phyloP scores from a whole-genome alignment of 2,113 vertebrate species.

The Scomber japonicus region DNA sequence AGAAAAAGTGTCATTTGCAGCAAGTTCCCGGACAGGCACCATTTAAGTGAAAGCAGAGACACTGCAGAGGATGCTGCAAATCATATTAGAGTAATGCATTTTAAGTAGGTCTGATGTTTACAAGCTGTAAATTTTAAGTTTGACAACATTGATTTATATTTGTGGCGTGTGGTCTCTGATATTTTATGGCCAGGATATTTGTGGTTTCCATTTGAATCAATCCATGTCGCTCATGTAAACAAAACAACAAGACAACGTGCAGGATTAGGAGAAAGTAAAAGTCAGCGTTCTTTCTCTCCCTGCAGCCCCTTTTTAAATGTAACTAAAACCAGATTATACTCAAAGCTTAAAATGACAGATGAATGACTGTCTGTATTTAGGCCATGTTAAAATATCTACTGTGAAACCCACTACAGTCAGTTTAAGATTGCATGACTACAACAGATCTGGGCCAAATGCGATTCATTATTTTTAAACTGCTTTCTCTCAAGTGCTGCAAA shows the following conservation, averaged over 20 bases:
- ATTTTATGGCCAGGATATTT: neutral
- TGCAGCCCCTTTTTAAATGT: neutral
- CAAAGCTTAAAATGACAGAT: constrained; percentile 40
- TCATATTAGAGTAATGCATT: neutral
- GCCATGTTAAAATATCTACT: constrained; percentile 8
- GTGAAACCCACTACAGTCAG: constrained; percentile 4
- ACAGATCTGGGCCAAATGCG: constrained; percentile 5
- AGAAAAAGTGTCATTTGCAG: constrained; percentile 1
- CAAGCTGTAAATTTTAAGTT: neutral
- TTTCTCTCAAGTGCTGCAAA: constrained; percentile 4
- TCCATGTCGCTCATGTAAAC: neutral
- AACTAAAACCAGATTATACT: constrained; percentile 33
- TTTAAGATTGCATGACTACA: constrained; percentile 13
- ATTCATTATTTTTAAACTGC: neutral
- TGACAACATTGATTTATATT: neutral
- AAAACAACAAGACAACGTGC: constrained; percentile 2
- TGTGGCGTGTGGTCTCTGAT: neutral
- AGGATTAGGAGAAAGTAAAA: constrained; percentile 9
- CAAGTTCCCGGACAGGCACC: constrained; percentile 2
- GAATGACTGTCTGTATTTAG: constrained; percentile 28
- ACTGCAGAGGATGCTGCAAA: neutral
- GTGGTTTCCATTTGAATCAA: constrained; percentile 6
- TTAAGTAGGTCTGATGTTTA: neutral
- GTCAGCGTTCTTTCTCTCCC: neutral
- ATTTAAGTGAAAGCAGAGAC: constrained; percentile 18